phyloP scores from a whole-genome alignment of 2,113 vertebrate genomes.

The Forbesichthys papilliferus region DNA sequence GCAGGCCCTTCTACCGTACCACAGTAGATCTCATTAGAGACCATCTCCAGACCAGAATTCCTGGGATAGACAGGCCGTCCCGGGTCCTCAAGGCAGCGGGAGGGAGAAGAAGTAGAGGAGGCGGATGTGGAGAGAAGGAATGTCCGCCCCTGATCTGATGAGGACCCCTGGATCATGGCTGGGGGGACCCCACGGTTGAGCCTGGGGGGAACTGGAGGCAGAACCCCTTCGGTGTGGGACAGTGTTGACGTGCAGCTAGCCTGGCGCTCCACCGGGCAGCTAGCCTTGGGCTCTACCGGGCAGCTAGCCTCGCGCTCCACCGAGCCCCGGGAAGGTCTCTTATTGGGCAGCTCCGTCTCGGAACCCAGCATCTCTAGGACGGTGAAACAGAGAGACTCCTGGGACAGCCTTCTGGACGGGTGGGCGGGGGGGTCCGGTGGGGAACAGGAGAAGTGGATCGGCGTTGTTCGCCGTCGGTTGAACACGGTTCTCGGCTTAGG shows the following conservation, averaged over 20 bases:
- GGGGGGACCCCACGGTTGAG: constrained; percentile 41
- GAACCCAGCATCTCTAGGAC: constrained; percentile 67
- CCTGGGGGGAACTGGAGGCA: constrained; percentile 69
- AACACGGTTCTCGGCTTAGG: constrained; percentile 95
- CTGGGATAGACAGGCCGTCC: constrained; percentile 48
- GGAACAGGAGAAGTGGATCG: constrained; percentile 20
- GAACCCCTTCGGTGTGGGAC: constrained; percentile 39
- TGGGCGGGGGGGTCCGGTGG: constrained; percentile 8
- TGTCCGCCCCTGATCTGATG: not conserved
- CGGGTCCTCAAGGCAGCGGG: constrained; percentile 46
- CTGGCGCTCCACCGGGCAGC: constrained; percentile 16
- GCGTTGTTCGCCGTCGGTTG: constrained; percentile 69
- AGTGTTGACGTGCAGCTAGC: constrained; percentile 36
- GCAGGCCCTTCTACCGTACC: constrained; percentile 67
- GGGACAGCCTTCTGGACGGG: constrained; percentile 50
- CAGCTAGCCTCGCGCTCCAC: constrained; percentile 17
- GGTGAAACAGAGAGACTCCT: constrained; percentile 64
- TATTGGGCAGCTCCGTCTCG: constrained; percentile 29
- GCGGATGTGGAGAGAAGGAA: constrained; percentile 21
- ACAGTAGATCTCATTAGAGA: constrained; percentile 89
- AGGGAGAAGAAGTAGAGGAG: constrained; percentile 34
- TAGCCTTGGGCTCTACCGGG: too few species aligned
- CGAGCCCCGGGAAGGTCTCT: constrained; percentile 7
- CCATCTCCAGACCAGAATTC: constrained; percentile 78
- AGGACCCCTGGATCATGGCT: constrained; percentile 22